Base-by-base conservation (phyloP, 2,888 invertebrate species). In the Rhagium mordax region DNA sequence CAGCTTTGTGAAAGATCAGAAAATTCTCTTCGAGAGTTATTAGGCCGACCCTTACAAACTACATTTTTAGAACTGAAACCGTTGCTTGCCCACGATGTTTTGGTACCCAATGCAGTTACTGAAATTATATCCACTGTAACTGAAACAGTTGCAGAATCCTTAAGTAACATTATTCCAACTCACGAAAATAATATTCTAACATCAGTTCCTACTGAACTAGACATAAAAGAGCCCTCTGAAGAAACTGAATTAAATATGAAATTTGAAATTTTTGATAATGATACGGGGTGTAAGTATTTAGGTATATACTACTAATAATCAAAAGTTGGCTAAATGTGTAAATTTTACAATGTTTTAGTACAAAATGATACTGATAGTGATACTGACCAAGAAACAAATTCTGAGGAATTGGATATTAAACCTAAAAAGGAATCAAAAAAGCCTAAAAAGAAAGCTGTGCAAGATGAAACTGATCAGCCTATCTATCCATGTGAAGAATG, bases 401-500 rank as follows among this genome's bases (percentile, higher is more conserved):
- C 16, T 41, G 62, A 72, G 55, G 21, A 47, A 65, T 5, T 72
- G 16, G 57, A 72, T 21, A 65, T 72, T 41, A 67, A 4, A 70
- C 71, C 49, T 47, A 51, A 53, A 57, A 70, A 16, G 15, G 24
- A 57, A 48, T 29, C 15, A 33, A 70, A 65, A 53, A 66, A 75
- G 24, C 13, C 15, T 18, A 60, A 70, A 49, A 71, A 71, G 70
- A 72, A 74, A 69, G 78, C 76, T 62, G 24, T 55, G 7, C 80
- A 77, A 74, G 87, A 88, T 79, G 88, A 88, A 74, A 88, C 87
- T 3, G 84, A 85, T 60, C 86, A 87, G 79, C 85, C 86, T 3
- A 81, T 88, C 67, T 88, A 84, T 80, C 83, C 87, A 5, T 88
- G 88, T 79, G 86, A 86, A 72, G 82, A 87, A 71, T 88, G 88